A percentile compares a stretch with the other conserved stretches of the same genome.
Conservation (phyloP, 2,888 invertebrate genomes). For the Agriotes lineatus region DNA sequence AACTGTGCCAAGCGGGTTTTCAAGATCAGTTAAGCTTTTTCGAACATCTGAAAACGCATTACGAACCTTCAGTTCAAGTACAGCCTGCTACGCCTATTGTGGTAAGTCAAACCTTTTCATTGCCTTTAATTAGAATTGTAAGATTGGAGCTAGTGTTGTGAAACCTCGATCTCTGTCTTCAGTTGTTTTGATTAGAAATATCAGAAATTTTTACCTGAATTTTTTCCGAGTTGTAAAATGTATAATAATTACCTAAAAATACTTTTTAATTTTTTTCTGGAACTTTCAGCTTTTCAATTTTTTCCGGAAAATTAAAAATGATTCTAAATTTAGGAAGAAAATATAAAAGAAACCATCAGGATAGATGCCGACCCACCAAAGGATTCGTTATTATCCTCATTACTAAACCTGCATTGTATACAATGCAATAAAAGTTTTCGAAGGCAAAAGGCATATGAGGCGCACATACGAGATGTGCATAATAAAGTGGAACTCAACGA, state of each 20-base stretch:
- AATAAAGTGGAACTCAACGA: constrained; percentile 73
- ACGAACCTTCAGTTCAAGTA: constrained; percentile 71
- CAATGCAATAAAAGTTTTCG: constrained; percentile 71
- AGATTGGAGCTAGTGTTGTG: too few species aligned
- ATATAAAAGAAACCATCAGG: constrained; percentile 35
- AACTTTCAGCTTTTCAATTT: too few species aligned
- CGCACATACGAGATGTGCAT: constrained; percentile 73
- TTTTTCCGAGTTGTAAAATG: too few species aligned
- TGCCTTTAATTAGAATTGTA: too few species aligned
- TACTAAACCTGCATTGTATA: constrained; percentile 61
- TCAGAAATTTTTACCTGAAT: too few species aligned
- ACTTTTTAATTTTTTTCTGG: too few species aligned
- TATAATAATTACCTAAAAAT: too few species aligned
- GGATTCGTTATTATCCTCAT: constrained; percentile 56
- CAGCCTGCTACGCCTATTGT: constrained; percentile 27
- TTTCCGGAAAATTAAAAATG: too few species aligned
- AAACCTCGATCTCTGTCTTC: too few species aligned
- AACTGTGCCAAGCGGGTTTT: constrained; percentile 82
- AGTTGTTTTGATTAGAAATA: too few species aligned
- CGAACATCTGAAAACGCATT: constrained; percentile 86
- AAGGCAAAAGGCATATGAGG: constrained; percentile 74
- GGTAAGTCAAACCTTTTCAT: constrained; percentile 29
- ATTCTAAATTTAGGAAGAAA: constrained; percentile 32
- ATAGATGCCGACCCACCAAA: constrained; percentile 43
- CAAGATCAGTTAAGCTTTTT: constrained; percentile 86